Percentiles rank a stretch among this genome's conserved stretches.
Conservation (phyloP, 2,797 vertebrate genomes). For the Ctenosaura bakeri region DNA sequence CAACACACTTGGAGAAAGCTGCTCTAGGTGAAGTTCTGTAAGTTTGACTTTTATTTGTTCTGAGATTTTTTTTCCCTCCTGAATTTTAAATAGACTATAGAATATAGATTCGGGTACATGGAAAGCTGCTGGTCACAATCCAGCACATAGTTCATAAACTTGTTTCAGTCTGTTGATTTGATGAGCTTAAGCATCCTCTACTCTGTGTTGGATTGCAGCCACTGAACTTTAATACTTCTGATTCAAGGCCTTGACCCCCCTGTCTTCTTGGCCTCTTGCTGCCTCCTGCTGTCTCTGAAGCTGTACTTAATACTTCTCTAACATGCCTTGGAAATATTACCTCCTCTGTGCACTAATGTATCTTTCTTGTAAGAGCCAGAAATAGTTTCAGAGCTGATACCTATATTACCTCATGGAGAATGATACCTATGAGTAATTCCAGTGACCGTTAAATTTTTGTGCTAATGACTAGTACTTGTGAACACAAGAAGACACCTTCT, state of each 20-base stretch:
- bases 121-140: background rate
- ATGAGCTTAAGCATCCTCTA: accelerated
- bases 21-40: too few relatives aligned
- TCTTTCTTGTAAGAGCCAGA: background rate
- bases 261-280: slow-evolving; percentile 77
- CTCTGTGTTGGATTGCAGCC: accelerated
- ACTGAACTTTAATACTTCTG: background rate
- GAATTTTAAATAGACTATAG: background rate
- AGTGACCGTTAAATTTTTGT: background rate
- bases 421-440: background rate
- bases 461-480: background rate
- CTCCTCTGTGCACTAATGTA: background rate
- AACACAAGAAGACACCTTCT: background rate
- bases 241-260: background rate
- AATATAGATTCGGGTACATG: background rate
- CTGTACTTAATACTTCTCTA: too few relatives aligned
- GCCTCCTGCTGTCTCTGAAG: slow-evolving; percentile 78
- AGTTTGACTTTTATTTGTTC: background rate
- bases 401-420: background rate
- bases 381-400: too few relatives aligned
- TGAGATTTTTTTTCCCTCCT: background rate
- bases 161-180: background rate
- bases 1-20: too few relatives aligned
- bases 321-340: background rate
- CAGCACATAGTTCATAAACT: background rate